Conservation (phyloP, 2,113 vertebrate species). For the Corythoichthys haematopterus region DNA sequence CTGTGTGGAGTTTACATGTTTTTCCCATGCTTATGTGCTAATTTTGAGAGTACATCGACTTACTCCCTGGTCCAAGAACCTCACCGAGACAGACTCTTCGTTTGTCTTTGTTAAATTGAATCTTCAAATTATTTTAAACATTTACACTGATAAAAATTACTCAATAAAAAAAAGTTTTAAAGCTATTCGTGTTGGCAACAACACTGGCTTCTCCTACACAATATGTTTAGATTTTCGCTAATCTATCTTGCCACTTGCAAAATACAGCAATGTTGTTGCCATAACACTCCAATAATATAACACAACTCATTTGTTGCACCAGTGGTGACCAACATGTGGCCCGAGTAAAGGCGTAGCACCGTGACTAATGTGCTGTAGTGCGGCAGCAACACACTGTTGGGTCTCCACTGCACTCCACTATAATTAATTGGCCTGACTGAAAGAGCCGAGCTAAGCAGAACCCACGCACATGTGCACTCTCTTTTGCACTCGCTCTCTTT, state of each 20-base stretch:
- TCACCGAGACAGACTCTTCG: too few species aligned
- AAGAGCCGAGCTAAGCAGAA: constrained; percentile 68
- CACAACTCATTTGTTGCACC: constrained; percentile 53
- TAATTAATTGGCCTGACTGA: constrained; percentile 71
- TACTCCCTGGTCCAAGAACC: too few species aligned
- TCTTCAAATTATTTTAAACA: too few species aligned
- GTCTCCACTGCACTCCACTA: constrained; percentile 60
- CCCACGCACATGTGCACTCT: constrained; percentile 44
- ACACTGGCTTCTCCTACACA: not conserved
- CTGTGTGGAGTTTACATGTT: too few species aligned
- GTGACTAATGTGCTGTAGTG: constrained; percentile 38
- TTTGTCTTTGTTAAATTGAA: too few species aligned
- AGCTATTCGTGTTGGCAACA: not conserved
- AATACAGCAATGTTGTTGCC: not conserved
- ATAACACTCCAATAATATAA: not conserved
- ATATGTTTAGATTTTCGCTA: not conserved
- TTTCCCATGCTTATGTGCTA: too few species aligned
- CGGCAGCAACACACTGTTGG: constrained; percentile 46
- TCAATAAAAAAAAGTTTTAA: not conserved
- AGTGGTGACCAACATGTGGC: constrained; percentile 45
- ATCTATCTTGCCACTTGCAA: not conserved
- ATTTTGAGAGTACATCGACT: too few species aligned
- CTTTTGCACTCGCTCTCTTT: constrained; percentile 5
- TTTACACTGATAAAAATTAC: too few species aligned
- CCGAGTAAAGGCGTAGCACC: constrained; percentile 32